A percentile compares a stretch with the other conserved stretches of the same genome.
Evolutionary conservation across 2,888 invertebrate species (phyloP).

Genomic region (Tridacna crocea): DNA sequence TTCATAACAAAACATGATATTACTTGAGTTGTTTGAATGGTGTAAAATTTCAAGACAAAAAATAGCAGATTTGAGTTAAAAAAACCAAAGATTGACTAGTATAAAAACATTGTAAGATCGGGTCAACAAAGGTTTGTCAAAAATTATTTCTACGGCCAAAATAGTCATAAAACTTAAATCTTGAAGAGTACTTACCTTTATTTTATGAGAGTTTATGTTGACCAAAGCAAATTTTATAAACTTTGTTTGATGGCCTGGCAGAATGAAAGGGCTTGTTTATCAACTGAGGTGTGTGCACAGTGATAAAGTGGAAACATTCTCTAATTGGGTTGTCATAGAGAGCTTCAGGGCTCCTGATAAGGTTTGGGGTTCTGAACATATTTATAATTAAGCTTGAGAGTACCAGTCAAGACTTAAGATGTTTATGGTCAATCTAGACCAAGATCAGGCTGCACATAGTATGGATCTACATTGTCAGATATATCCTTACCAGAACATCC

Average conservation of each 20-base stretch:
- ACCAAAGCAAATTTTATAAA: conserved; percentile 34
- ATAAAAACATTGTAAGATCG: too few species aligned
- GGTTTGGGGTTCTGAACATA: background rate
- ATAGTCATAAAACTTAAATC: conserved; percentile 25
- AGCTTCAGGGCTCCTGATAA: background rate
- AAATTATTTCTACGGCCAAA: conserved; percentile 17
- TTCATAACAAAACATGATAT: too few species aligned
- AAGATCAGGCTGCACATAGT: too few species aligned
- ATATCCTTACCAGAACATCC: too few species aligned
- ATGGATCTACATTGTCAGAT: too few species aligned
- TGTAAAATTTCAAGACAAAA: too few species aligned
- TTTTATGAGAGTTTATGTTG: conserved; percentile 44
- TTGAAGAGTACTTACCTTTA: conserved; percentile 28
- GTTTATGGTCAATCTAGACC: too few species aligned
- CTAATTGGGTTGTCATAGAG: background rate
- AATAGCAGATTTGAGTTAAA: too few species aligned
- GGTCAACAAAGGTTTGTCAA: conserved; percentile 5
- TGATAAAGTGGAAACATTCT: conserved; percentile 1
- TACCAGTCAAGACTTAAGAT: too few species aligned
- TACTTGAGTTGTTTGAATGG: too few species aligned
- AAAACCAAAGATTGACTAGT: too few species aligned
- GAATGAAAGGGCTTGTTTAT: conserved; percentile 12
- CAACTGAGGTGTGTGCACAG: conserved; percentile 3
- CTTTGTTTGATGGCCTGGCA: background rate
- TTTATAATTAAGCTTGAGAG: too few species aligned